Evolutionary conservation across 2,797 vertebrate genomes (phyloP), one percentile per base, ranked within the genome.

Genomic region (Syncerus caffer): DNA sequence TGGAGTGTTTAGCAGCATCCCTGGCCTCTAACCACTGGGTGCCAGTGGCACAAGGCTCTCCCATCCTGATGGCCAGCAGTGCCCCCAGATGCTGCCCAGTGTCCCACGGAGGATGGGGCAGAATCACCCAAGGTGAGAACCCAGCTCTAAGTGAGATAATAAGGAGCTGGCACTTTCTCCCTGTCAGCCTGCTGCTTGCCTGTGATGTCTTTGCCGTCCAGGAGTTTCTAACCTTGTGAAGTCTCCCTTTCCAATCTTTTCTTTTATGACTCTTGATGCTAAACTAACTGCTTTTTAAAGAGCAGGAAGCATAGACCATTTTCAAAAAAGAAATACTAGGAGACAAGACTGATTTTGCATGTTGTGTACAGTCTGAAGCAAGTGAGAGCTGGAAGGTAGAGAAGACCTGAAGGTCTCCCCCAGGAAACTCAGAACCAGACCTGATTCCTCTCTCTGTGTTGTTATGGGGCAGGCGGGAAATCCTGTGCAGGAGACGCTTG

Each of bases 211-310:
- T 95, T 87, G n/a, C 55, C 29, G 0, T 60, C 58, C 5, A 45
- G 47, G 93, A 78, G 34, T 90, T 88, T 83, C 88, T 89, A 83
- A 86, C 67, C 57, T 88, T 93, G 16, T 27, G 60, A 60, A 85
- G 47, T 42, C 64, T 96, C 6, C 64, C 84, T 95, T 97, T 17
- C 51, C n/a, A 38, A 6, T 90, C 55, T 55, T 82, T 87, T 64
- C 11, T 95, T 96, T 76, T 58, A 47, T 85, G 90, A 12, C 34
- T 87, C 76, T 92, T 51, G 55, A 50, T 85, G 29, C n/a, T 89
- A 51, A 82, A 57, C 62, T 86, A 82, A 57, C 62, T 86, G 16
- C 19, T 96, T 95, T 93, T 38, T 89, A 80, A 89, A 95, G 83
- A 94, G 38, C 10, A 45, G 45, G 27, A 19, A 74, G 34, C 60